Evolutionary conservation across 2,888 invertebrate genomes (phyloP), one percentile per base, ranked within the genome.

Genomic region (Quadriops clusia): DNA sequence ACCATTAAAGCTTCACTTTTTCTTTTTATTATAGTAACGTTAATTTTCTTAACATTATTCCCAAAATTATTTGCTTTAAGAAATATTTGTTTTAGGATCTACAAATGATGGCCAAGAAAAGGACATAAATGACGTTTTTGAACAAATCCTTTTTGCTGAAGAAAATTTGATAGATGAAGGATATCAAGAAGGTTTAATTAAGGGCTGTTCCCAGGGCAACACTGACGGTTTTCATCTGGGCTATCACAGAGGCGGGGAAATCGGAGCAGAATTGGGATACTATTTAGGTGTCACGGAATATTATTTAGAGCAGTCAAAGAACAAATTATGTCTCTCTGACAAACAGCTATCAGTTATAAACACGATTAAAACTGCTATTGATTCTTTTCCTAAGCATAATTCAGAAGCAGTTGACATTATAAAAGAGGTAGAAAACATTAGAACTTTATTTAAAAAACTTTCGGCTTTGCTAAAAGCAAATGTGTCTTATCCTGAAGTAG

Each of bases 181-280:
- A 33, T 84, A 77, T 53, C 53, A 72, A 30, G 74, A 82, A 59
- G 87, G 86, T 4, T 74, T 65, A 38, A 51, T 61, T 34, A 66
- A 66, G 42, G 84, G 83, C 1, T 56, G 56, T 28, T 55, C 59
- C 17, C 67, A 74, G 45, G 80, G 76, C 3, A 76, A 72, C 45
- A 51, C 71, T 10, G 75, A 78, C 51, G 81, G 75, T 2, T 80
- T 68, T 51, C 79, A 80, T 53, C 60, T 78, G 37, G 87, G 87
- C 2, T 83, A 81, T 53, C 79, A 83, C 39, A 72, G 76, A 56
- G 85, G 83, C 6, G 71, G 76, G 29, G 73, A 79, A 51, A 51
- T 86, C 10, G 85, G 85, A 3, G 70, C 75, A 24, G 83, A 85
- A 60, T 58, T 89, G 49, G 87, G 86, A 5, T 75, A 70, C 50